Evolutionary conservation across 1,140 invertebrate species (phyloP).

Genomic region (Anastrepha ludens): DNA sequence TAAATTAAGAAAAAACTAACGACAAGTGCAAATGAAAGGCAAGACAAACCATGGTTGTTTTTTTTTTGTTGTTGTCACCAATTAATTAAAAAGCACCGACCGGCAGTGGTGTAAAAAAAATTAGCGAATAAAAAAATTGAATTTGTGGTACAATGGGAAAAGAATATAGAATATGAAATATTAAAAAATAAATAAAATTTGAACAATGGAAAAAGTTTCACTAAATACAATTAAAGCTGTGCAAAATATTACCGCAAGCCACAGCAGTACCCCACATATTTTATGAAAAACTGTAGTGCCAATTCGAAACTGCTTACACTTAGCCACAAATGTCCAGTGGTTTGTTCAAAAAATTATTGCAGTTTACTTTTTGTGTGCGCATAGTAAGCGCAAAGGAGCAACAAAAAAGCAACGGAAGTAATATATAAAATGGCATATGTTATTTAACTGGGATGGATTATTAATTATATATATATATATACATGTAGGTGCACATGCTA

Average conservation of each 20-base stretch:
- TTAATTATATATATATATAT: too few species aligned
- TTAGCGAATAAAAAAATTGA: not conserved
- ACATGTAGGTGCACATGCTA: too few species aligned
- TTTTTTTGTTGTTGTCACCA: not conserved
- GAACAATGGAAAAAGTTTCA: not conserved
- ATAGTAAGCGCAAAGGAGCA: not conserved
- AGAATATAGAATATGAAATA: not conserved
- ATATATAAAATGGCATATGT: not conserved
- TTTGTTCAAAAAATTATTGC: not conserved
- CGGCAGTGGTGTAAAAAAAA: not conserved
- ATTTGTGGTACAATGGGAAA: not conserved
- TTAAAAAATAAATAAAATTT: too few species aligned
- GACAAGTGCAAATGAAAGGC: not conserved
- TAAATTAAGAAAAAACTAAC: not conserved
- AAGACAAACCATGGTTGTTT: not conserved
- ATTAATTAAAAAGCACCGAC: slow-evolving; percentile 30
- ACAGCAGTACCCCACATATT: not conserved
- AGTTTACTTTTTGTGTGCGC: too few species aligned
- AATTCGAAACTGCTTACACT: too few species aligned
- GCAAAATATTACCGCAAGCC: not conserved
- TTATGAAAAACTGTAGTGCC: too few species aligned
- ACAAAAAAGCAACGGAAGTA: not conserved
- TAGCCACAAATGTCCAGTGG: not conserved
- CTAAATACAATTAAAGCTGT: not conserved
- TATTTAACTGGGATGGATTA: not conserved